Evolutionary conservation across 2,113 vertebrate species (phyloP).

Genomic region (Oryzias curvinotus): DNA sequence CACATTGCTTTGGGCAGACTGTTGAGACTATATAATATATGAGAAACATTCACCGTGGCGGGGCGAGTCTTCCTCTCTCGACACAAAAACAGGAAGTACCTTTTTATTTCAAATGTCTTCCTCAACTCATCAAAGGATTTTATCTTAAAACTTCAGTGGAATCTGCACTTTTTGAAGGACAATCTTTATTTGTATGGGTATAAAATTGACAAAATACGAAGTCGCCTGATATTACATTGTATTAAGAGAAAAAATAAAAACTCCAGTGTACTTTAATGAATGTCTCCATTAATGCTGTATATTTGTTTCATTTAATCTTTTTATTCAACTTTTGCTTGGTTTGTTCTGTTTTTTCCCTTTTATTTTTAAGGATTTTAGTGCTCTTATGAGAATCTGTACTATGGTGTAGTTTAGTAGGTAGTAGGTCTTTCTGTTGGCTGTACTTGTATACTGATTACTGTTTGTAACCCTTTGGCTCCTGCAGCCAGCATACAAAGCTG

Average conservation of each 20-base stretch:
- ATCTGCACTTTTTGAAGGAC: conserved; percentile 87
- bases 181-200: conserved; percentile 84
- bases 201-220: conserved; percentile 72
- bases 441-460: conserved; percentile 84
- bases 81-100: conserved; percentile 72
- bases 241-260: conserved; percentile 69
- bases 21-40: conserved; percentile 74
- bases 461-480: conserved; percentile 80
- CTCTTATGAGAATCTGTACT: conserved; percentile 80
- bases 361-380: conserved; percentile 74
- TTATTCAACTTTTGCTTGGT: conserved; percentile 77
- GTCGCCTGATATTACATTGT: conserved; percentile 78
- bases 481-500: conserved; percentile 80
- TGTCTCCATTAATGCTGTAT: conserved; percentile 82
- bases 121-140: conserved; percentile 77
- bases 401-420: conserved; percentile 77
- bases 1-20: conserved; percentile 81
- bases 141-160: conserved; percentile 73
- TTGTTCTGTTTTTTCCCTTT: conserved; percentile 64
- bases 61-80: conserved; percentile 60
- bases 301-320: conserved; percentile 66
- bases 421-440: conserved; percentile 82
- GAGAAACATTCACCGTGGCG: conserved; percentile 65
- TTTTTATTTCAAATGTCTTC: conserved; percentile 79
- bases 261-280: conserved; percentile 81